phyloP scores from a whole-genome alignment of 2,888 invertebrate species.

The Charanyca ferruginea region DNA sequence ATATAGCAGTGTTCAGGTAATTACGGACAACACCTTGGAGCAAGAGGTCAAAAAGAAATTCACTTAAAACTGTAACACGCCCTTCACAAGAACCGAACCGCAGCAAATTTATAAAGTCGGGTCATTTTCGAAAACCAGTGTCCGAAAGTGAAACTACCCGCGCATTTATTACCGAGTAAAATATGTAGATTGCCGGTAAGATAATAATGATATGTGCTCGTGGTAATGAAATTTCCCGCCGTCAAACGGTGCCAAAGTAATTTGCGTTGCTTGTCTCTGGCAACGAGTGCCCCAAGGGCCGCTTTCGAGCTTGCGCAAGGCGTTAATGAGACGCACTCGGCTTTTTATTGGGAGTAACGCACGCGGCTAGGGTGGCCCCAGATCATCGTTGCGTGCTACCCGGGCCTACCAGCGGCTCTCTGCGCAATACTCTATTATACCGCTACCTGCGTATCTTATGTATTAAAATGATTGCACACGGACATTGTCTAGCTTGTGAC shows the following conservation, averaged over 20 bases:
- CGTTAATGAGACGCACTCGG: slow-evolving; percentile 87
- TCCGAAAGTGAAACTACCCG: slow-evolving; percentile 90
- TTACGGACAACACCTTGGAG: slow-evolving; percentile 87
- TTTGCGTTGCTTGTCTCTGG: slow-evolving; percentile 90
- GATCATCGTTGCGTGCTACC: slow-evolving; percentile 34
- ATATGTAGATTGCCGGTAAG: slow-evolving; percentile 90
- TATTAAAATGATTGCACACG: slow-evolving; percentile 34
- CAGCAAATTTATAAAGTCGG: slow-evolving; percentile 86
- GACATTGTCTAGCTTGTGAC: slow-evolving; percentile 25
- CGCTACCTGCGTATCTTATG: slow-evolving; percentile 23
- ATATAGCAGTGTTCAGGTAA: slow-evolving; percentile 83
- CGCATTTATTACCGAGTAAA: slow-evolving; percentile 90
- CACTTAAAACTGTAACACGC: slow-evolving; percentile 90
- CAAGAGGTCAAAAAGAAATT: slow-evolving; percentile 91
- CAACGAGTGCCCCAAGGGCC: slow-evolving; percentile 89
- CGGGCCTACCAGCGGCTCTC: slow-evolving; percentile 16
- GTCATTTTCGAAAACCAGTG: slow-evolving; percentile 91
- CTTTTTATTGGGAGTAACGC: slow-evolving; percentile 85
- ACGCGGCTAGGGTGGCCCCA: slow-evolving; percentile 72
- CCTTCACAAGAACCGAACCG: slow-evolving; percentile 84
- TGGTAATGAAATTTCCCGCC: slow-evolving; percentile 91
- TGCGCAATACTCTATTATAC: slow-evolving; percentile 21
- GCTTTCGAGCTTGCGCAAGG: slow-evolving; percentile 90
- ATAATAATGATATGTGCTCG: slow-evolving; percentile 91
- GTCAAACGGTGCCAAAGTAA: slow-evolving; percentile 91